Evolutionary conservation across 1,140 invertebrate genomes (phyloP), one percentile per base, ranked within the genome.

Genomic region (Macrosteles quadrilineatus): DNA sequence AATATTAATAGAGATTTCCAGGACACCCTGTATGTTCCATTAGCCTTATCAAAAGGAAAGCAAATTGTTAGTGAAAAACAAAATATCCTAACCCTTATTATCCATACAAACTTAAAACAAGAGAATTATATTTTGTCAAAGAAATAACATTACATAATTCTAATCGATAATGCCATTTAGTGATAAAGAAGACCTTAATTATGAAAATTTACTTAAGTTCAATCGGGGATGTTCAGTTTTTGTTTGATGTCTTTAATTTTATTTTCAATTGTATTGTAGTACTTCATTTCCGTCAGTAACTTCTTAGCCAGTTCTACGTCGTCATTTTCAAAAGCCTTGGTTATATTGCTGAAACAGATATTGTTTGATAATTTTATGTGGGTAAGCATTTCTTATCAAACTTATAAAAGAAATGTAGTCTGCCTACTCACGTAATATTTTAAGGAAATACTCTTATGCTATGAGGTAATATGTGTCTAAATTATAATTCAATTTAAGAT

Each of bases 261-360:
- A 0, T 80, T 75, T 73, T 82, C 79, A 69, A 86, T 79, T 71
- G 83, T 86, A 32, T 76, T 72, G 75, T 79, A 86, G 78, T 86
- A 87, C 71, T 84, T 85, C 72, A 86, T 78, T 75, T 81, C 81
- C 4, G 80, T 73, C 32, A 83, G 62, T 25, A 78, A 67, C 30
- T 67, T n/a, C 73, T 77, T 75, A 2, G 74, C 74, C 63, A 40
- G 45, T 19, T 64, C 72, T 59, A 40, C 76, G 43, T 78, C 72
- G 21, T 80, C 74, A 31, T 79, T 72, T 25, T 75, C 72, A 50
- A 82, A 83, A n/a, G 79, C 77, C 59, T 70, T 70, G 29, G 75
- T 57, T 27, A 73, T 17, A 69, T 80, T 73, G 25, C 78, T 80
- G 74, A 45, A 78, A 76, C 66, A 59, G 27, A 59, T 14, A 19